Evolutionary conservation across 2,113 vertebrate species (phyloP).

Genomic region (Pseudorectes ferrugineus): DNA sequence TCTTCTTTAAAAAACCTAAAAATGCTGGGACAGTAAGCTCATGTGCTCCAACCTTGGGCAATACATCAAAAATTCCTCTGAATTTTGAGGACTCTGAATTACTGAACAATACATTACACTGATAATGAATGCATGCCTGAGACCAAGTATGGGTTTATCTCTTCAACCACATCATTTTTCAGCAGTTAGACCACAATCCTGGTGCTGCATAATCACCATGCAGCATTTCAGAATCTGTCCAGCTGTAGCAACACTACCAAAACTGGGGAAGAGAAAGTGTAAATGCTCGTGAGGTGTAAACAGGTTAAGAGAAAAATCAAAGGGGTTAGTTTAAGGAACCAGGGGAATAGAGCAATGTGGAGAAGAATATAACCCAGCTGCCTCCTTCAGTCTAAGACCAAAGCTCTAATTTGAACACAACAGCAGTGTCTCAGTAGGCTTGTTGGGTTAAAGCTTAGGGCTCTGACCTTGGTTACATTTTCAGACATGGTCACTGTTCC

Average conservation of each 20-base stretch:
- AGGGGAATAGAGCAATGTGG: neutral
- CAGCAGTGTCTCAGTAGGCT: neutral
- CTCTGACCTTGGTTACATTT: neutral
- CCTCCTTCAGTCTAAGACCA: neutral
- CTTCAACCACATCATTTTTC: neutral
- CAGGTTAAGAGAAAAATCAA: neutral
- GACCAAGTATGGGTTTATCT: neutral
- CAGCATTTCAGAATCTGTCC: neutral
- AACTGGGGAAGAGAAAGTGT: neutral
- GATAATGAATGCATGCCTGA: neutral
- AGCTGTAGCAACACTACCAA: neutral
- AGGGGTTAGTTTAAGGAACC: neutral
- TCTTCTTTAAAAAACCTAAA: neutral
- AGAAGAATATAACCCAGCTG: neutral
- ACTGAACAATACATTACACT: neutral
- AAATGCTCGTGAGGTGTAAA: neutral
- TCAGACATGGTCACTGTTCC: neutral
- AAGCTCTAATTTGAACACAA: neutral
- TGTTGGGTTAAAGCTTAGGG: neutral
- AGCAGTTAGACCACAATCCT: neutral
- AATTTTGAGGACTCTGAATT: neutral
- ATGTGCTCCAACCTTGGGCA: neutral
- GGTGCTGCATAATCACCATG: fast-evolving
- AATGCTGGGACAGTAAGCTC: neutral
- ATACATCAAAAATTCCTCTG: neutral